Conservation (phyloP, 2,888 invertebrate species). For the Melinaea marsaeus region DNA sequence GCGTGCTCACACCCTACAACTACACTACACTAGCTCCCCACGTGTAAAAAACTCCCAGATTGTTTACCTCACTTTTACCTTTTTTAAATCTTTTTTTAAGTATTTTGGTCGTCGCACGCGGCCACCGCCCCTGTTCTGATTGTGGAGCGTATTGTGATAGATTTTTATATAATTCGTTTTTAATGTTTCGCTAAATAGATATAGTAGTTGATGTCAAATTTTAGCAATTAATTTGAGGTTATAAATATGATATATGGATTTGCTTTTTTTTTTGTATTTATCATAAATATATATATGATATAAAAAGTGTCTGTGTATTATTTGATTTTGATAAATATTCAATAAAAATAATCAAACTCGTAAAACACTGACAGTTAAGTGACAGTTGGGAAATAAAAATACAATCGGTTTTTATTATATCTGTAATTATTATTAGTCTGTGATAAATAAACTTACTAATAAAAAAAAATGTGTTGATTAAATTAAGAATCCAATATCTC, state of each 20-base stretch:
- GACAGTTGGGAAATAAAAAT: no score
- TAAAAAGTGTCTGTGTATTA: no score
- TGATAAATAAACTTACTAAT: no score
- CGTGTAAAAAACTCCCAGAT: conserved; percentile 67
- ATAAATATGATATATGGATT: background rate
- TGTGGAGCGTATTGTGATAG: conserved; percentile 65
- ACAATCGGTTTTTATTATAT: no score
- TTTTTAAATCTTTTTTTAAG: conserved; percentile 57
- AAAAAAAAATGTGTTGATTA: no score
- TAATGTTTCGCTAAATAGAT: conserved; percentile 66
- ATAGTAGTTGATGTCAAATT: conserved; percentile 49
- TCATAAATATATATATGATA: no score
- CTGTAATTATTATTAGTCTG: no score
- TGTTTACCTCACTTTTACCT: conserved; percentile 77
- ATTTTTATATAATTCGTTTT: conserved; percentile 65
- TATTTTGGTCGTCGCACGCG: conserved; percentile 50
- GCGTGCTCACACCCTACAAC: conserved; percentile 63
- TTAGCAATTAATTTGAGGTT: conserved; percentile 15
- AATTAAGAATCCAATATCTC: no score
- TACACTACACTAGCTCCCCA: conserved; percentile 52
- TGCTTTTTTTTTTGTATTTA: background rate
- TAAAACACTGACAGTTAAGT: no score
- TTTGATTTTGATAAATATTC: no score
- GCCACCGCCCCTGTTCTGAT: conserved; percentile 59
- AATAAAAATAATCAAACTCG: no score